Conservation (phyloP, 2,888 invertebrate species). For the Gibbula magus region DNA sequence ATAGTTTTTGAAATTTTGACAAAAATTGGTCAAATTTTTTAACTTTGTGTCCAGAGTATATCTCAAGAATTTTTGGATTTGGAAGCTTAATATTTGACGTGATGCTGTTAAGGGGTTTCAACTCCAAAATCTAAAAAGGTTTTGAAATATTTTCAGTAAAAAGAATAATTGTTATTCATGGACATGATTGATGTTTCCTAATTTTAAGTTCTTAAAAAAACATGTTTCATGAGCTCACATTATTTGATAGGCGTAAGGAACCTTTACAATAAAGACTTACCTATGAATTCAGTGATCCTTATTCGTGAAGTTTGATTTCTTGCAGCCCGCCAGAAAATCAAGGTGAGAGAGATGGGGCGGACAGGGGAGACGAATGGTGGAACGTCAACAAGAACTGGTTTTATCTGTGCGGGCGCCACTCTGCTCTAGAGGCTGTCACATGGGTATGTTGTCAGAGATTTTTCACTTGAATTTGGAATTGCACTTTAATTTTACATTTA, state of each 20-base stretch:
- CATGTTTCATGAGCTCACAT: not conserved
- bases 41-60: no score
- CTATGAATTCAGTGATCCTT: not conserved
- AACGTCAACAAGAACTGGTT: not conserved
- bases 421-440: conserved; percentile 11
- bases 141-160: no score
- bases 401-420: not conserved
- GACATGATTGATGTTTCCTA: not conserved
- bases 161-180: no score
- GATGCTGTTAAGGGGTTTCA: no score
- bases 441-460: not conserved
- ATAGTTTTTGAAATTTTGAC: no score
- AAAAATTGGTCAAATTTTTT: no score
- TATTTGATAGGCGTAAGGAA: not conserved
- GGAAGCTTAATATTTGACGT: no score
- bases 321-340: not conserved
- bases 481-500: no score
- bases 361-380: not conserved
- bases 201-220: not conserved
- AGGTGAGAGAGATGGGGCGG: not conserved
- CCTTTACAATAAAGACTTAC: not conserved
- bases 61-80: no score
- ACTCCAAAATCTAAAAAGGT: no score
- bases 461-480: not conserved
- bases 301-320: not conserved